A percentile compares a stretch with the other conserved stretches of the same genome.
Evolutionary conservation across 2,113 vertebrate species (phyloP).

Genomic region (Stegostoma tigrinum): DNA sequence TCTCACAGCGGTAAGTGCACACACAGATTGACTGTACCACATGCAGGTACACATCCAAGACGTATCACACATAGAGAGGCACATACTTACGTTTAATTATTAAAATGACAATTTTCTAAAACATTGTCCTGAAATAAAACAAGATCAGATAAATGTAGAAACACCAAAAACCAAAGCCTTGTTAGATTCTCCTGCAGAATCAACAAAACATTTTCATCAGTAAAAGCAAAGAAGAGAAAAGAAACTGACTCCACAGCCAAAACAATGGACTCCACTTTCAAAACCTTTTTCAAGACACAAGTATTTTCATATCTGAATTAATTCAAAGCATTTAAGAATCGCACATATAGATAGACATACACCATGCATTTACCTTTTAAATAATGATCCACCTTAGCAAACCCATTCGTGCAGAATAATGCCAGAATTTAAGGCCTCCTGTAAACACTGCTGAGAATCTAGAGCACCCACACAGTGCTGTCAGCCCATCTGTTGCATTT

Average conservation of each 20-base stretch:
- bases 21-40: not conserved
- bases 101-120: not conserved
- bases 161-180: not conserved
- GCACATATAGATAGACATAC: not conserved
- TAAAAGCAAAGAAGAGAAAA: not conserved
- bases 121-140: not conserved
- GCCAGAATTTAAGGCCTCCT: not conserved
- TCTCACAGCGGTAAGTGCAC: not conserved
- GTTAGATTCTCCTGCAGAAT: not conserved
- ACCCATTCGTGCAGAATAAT: not conserved
- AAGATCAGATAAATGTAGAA: not conserved
- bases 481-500: not conserved
- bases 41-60: not conserved
- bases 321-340: not conserved
- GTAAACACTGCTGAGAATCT: not conserved
- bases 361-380: not conserved
- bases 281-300: not conserved
- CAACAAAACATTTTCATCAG: not conserved
- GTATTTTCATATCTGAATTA: not conserved
- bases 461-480: constrained; percentile 16
- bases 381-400: not conserved
- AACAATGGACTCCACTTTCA: not conserved
- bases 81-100: not conserved
- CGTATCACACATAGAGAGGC: not conserved
- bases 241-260: not conserved